phyloP scores from a whole-genome alignment of 2,797 vertebrate species.

The Channallabes apus region DNA sequence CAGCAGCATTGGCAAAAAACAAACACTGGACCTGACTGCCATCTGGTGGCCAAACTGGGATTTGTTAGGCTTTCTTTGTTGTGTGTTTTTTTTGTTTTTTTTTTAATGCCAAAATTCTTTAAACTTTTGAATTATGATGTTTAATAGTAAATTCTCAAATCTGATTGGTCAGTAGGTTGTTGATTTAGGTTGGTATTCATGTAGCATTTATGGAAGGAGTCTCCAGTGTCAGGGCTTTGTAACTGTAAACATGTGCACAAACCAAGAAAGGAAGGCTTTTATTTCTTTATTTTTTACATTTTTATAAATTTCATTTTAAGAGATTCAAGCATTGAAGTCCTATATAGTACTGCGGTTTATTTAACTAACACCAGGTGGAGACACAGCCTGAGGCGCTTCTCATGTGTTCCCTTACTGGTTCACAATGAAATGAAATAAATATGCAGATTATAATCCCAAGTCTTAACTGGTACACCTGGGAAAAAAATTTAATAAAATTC shows the following conservation, averaged over 20 bases:
- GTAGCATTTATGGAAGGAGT: neutral
- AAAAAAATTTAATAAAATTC: too few species aligned
- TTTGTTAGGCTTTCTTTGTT: neutral
- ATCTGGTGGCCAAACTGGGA: constrained; percentile 46
- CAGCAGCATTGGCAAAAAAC: constrained; percentile 1
- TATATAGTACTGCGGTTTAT: neutral
- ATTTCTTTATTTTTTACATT: neutral
- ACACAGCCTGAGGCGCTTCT: constrained; percentile 9
- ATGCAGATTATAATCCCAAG: neutral
- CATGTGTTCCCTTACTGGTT: neutral
- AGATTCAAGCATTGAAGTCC: neutral
- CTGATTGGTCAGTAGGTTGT: neutral
- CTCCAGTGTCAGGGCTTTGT: neutral
- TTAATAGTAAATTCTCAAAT: neutral
- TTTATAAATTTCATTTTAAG: neutral
- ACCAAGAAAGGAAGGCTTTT: neutral
- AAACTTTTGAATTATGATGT: neutral
- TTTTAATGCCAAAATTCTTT: neutral
- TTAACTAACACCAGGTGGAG: constrained; percentile 40
- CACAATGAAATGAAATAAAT: neutral
- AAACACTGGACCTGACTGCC: constrained; percentile 12
- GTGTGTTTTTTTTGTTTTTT: neutral
- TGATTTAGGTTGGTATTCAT: neutral
- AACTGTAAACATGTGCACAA: neutral
- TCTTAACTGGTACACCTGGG: neutral